Evolutionary conservation across 1,140 invertebrate species (phyloP).

Genomic region (Vanessa tameamea): DNA sequence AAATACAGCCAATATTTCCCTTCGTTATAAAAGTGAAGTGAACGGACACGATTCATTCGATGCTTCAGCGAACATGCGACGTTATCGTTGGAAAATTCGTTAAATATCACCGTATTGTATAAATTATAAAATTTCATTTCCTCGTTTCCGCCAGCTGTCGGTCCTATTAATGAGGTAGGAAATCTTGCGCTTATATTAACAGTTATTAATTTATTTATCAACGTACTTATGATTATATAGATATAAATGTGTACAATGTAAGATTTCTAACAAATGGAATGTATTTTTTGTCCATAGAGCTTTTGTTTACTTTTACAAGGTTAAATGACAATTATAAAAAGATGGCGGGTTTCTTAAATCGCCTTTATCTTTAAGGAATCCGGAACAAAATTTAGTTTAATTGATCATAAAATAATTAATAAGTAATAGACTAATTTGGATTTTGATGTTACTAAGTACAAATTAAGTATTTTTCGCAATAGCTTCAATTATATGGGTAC

Average conservation of each 20-base stretch:
- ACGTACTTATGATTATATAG: background rate
- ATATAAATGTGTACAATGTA: background rate
- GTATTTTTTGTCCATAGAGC: background rate
- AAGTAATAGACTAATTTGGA: no score
- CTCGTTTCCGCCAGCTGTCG: background rate
- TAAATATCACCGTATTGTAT: slow-evolving; percentile 6
- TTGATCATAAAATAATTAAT: no score
- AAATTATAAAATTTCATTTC: slow-evolving; percentile 12
- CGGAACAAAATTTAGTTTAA: no score
- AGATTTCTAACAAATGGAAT: slow-evolving; percentile 8
- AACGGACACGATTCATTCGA: slow-evolving; percentile 28
- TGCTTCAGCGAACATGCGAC: slow-evolving; percentile 15
- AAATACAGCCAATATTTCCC: slow-evolving; percentile 1
- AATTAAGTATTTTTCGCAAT: background rate
- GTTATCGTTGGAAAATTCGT: slow-evolving; percentile 1
- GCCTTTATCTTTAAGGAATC: no score
- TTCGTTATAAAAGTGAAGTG: slow-evolving; percentile 15
- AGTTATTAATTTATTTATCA: background rate
- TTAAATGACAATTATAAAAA: no score
- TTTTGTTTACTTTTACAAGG: no score
- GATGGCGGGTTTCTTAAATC: no score
- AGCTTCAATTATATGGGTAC: background rate
- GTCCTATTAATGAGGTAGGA: slow-evolving; percentile 1
- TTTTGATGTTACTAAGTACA: no score
- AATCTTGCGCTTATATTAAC: slow-evolving; percentile 18